Conservation (phyloP, 2,888 invertebrate species). For the Azorinus chamasolen region DNA sequence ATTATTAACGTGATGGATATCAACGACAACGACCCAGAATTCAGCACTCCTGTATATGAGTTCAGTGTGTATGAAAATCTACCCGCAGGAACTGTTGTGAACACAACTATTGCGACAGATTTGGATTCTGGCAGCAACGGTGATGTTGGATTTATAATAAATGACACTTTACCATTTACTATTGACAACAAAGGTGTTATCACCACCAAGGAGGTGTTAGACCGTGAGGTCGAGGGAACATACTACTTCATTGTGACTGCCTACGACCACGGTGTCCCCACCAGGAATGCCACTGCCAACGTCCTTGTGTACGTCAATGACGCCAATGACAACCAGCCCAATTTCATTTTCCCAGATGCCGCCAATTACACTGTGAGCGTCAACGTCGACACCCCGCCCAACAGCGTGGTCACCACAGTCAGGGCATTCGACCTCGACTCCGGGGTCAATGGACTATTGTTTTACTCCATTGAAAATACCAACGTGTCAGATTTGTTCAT, state of each 20-base stretch:
- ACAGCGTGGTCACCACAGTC: slow-evolving; percentile 59
- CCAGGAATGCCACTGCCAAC: slow-evolving; percentile 63
- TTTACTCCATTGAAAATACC: slow-evolving; percentile 59
- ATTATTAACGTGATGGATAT: slow-evolving; percentile 59
- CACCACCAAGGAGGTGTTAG: slow-evolving; percentile 61
- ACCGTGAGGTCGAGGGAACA: slow-evolving; percentile 69
- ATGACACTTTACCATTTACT: slow-evolving; percentile 63
- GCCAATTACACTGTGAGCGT: slow-evolving; percentile 72
- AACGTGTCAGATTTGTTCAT: slow-evolving; percentile 57
- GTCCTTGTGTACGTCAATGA: slow-evolving; percentile 71
- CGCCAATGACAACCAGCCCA: slow-evolving; percentile 74
- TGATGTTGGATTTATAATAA: slow-evolving; percentile 45
- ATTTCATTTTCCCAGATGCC: slow-evolving; percentile 74
- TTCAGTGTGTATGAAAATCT: slow-evolving; percentile 63
- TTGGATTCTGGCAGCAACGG: slow-evolving; percentile 73
- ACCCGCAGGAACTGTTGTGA: slow-evolving; percentile 50
- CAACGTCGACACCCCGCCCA: slow-evolving; percentile 55
- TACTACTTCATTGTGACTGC: slow-evolving; percentile 70
- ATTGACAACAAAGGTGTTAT: slow-evolving; percentile 67
- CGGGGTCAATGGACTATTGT: slow-evolving; percentile 59
- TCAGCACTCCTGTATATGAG: slow-evolving; percentile 51
- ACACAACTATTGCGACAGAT: slow-evolving; percentile 54
- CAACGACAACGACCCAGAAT: slow-evolving; percentile 68
- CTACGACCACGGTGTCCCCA: slow-evolving; percentile 71
- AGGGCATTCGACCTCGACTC: slow-evolving; percentile 66